Evolutionary conservation across 2,113 vertebrate species (phyloP).

Genomic region (Pantherophis guttatus): DNA sequence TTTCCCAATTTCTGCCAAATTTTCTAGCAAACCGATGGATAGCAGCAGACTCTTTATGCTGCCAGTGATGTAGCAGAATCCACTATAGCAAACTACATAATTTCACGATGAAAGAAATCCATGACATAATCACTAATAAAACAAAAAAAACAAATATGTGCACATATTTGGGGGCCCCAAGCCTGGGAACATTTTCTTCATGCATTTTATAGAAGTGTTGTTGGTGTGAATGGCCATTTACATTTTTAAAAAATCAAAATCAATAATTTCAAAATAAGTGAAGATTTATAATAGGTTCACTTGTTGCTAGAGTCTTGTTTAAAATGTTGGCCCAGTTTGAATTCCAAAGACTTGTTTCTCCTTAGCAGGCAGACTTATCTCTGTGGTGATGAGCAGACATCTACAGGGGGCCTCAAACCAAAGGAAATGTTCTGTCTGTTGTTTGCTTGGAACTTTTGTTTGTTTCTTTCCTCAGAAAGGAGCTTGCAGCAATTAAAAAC

Average conservation of each 20-base stretch:
- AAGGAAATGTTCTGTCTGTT: slow-evolving; percentile 52
- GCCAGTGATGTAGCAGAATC: background rate
- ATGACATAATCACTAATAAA: background rate
- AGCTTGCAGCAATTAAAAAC: slow-evolving; percentile 45
- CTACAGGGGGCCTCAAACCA: slow-evolving; percentile 59
- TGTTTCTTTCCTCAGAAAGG: slow-evolving; percentile 49
- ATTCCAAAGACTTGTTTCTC: slow-evolving; percentile 59
- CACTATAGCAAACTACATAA: background rate
- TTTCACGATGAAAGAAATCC: background rate
- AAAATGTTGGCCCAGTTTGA: slow-evolving; percentile 62
- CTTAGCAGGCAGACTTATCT: slow-evolving; percentile 60
- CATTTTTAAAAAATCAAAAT: slow-evolving; percentile 65
- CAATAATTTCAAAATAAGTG: slow-evolving; percentile 69
- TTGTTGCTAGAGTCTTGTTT: slow-evolving; percentile 30
- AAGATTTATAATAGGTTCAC: slow-evolving; percentile 65
- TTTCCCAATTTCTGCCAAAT: background rate
- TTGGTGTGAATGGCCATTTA: slow-evolving; percentile 59
- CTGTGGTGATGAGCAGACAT: slow-evolving; percentile 63
- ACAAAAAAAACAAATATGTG: background rate
- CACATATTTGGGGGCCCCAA: background rate
- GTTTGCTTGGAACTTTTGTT: slow-evolving; percentile 22
- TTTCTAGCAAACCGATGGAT: background rate
- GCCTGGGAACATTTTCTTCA: background rate
- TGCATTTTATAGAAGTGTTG: slow-evolving; percentile 60
- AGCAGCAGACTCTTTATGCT: background rate